Percentiles rank a stretch among this genome's conserved stretches.
Conservation (phyloP, 1,140 invertebrate species). For the Lasioglossum baleicum region DNA sequence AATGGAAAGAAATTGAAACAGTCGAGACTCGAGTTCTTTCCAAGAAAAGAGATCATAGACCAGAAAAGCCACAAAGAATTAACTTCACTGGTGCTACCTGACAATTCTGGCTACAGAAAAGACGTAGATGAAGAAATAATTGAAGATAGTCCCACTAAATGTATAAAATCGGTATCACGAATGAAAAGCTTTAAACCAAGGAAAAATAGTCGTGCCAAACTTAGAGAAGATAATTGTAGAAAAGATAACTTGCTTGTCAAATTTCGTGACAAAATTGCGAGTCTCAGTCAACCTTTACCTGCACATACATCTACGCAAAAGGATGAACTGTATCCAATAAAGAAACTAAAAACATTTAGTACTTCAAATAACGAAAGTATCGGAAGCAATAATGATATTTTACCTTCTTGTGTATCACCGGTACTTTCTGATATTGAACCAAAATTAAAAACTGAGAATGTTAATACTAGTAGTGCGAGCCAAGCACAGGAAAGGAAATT, state of each 20-base stretch:
- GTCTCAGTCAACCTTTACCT: neutral
- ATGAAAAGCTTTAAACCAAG: constrained; percentile 23
- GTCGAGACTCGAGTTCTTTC: constrained; percentile 58
- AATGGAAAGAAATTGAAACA: constrained; percentile 66
- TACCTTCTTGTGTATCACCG: neutral
- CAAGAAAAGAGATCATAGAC: constrained; percentile 19
- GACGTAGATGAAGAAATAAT: constrained; percentile 42
- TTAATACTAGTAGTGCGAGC: neutral
- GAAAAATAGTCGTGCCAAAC: constrained; percentile 2
- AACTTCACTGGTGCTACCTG: neutral
- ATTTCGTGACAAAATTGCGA: neutral
- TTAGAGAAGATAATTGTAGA: neutral
- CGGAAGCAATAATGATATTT: neutral
- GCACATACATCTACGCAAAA: neutral
- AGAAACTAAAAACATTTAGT: neutral
- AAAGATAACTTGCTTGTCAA: neutral
- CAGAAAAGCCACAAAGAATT: neutral
- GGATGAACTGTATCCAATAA: neutral
- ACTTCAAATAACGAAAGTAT: neutral
- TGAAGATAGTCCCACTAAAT: constrained; percentile 46
- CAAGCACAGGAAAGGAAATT: neutral
- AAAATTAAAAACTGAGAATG: neutral
- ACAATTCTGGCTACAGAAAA: neutral
- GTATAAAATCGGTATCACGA: constrained; percentile 1
- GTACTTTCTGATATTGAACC: neutral